Base-by-base conservation (phyloP, 2,113 vertebrate genomes). In the Etheostoma spectabile region DNA sequence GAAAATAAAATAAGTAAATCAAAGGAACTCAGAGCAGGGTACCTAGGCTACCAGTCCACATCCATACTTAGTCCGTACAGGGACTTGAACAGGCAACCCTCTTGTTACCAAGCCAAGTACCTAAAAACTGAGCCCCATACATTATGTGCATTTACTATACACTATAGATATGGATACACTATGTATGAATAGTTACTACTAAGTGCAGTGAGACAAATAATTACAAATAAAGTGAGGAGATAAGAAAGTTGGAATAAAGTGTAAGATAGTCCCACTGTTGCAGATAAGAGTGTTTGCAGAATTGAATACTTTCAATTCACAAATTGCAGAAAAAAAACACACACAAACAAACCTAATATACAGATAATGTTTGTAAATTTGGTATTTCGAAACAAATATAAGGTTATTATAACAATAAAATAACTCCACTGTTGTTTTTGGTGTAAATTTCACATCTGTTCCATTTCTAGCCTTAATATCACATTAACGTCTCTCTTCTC, bases 401-500 rank as follows among this genome's bases (percentile, higher is more conserved):
- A 16, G 35, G 22, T 59, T 62, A 7, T 59, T 49, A 19, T 13
- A 51, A 45, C 33, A n/a, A 8, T 24, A 61, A 21, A 42, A 45
- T n/a, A 45, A 12, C 22, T 22, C 2, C 33, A 8, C 27, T 59
- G 19, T 19, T 48, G n/a, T 48, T 49, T 35, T 59, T 49, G 4
- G 8, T 60, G 53, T 30, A 13, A 33, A 15, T 30, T 30, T 27
- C 7, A 64, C 30, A 38, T 51, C 10, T 66, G 7, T 46, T 10
- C 22, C 4, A 66, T 15, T 10, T 62, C 15, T 8, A 21, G 24
- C 18, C 3, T 6, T 16, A 24, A 27, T 21, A 14, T 46, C 27
- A 49, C 21, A 76, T 63, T 27, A 45, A 82, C 19, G 55, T 45
- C 19, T 61, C 12, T 66, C 30, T 8, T 76, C 56, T 51, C 12